Evolutionary conservation across 2,113 vertebrate species (phyloP), one percentile per base, ranked within the genome.

Genomic region (Hypocryptadius cinnamomeus): DNA sequence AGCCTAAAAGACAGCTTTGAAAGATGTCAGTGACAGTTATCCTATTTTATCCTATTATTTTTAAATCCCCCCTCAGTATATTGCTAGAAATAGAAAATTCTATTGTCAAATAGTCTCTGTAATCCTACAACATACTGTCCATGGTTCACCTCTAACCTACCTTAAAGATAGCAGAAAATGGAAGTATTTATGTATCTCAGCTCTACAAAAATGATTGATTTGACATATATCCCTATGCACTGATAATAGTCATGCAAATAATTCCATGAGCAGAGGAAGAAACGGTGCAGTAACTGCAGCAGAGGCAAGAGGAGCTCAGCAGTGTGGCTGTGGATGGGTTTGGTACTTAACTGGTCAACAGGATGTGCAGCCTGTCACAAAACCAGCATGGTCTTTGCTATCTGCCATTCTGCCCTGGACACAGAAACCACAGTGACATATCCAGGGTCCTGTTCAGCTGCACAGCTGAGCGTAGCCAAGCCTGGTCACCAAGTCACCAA

Each of bases 1-100:
- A 77, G 47, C 56, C 81, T 87, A 44, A 78, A 91, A 60, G 68
- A 53, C 7, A 45, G 33, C 51, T 86, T 76, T 68, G 51, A 95
- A 95, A 91, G 71, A 68, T 74, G 44, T 37, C 68, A 70, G 47
- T 86, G 93, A 92, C 87, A 78, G 79, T 92, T 96, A 96, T 90
- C 77, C 85, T 84, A 54, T 66, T 94, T 96, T 78, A 94, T 86
- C 91, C 89, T 94, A 95, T 94, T 95, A 87, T 94, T 94, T 92
- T 94, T 80, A 82, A 91, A 96, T 91, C 76, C 47, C 50, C 8
- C 48, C 91, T 91, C 64, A 45, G 51, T 73, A 80, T 74, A 94
- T 59, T 83, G 42, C 90, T 93, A 86, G 92, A 94, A 96, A 95
- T 91, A 94, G 91, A 77, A 95, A 94, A 93, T 56, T 44, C 60